Conservation (phyloP, 2,113 vertebrate species). For the Lipophrys pholis region DNA sequence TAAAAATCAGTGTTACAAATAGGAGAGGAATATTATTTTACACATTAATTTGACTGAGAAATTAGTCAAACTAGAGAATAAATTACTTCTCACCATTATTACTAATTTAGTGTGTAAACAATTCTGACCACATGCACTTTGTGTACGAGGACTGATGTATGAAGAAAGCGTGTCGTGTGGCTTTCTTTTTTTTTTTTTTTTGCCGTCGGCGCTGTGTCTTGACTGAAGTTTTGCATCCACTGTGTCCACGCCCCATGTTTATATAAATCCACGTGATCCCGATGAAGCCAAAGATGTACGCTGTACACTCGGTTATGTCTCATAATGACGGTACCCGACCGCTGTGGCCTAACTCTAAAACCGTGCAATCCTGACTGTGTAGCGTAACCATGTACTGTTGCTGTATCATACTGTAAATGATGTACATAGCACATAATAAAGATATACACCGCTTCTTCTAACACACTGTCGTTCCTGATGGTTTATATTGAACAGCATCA, state of each 20-base stretch:
- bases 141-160: neutral
- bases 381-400: slow-evolving; percentile 73
- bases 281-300: slow-evolving; percentile 79
- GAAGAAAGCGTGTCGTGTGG: neutral
- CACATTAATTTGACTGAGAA: slow-evolving; percentile 36
- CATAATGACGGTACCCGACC: slow-evolving; percentile 71
- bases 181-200: neutral
- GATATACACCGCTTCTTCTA: slow-evolving; percentile 80
- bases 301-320: slow-evolving; percentile 56
- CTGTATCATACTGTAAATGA: slow-evolving; percentile 83
- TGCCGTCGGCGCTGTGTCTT: neutral
- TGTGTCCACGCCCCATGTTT: neutral
- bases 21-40: slow-evolving; percentile 22
- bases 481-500: too few relatives aligned
- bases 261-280: slow-evolving; percentile 20
- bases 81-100: slow-evolving; percentile 1
- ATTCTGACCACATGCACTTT: slow-evolving; percentile 17
- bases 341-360: slow-evolving; percentile 76
- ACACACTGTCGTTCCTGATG: too few relatives aligned
- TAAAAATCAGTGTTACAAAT: slow-evolving; percentile 17
- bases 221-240: slow-evolving; percentile 13
- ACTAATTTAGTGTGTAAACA: neutral
- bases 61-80: slow-evolving; percentile 20
- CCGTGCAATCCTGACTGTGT: slow-evolving; percentile 81
- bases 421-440: slow-evolving; percentile 83